phyloP scores from a whole-genome alignment of 2,888 invertebrate species.

The Xestoiulus laeticollis region DNA sequence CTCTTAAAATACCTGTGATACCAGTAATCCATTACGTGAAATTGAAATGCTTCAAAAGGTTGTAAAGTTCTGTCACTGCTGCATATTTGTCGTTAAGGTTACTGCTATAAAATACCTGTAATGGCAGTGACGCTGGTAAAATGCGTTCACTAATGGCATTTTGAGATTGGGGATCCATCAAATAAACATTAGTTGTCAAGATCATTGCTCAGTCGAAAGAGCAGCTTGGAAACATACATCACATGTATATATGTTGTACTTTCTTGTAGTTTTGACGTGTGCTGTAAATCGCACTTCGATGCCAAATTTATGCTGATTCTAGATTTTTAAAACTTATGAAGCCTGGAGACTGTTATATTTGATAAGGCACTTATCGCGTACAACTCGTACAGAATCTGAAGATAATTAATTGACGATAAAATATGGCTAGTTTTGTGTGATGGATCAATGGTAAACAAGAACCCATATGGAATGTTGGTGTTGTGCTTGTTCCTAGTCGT shows the following conservation, averaged over 20 bases:
- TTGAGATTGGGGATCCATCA: constrained; percentile 29
- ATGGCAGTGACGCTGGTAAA: neutral
- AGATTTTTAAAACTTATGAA: no score
- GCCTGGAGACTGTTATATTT: no score
- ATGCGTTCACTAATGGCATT: neutral
- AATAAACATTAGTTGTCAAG: neutral
- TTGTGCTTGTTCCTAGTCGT: no score
- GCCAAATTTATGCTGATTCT: neutral
- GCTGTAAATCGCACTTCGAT: neutral
- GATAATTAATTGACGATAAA: no score
- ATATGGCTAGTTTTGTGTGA: no score
- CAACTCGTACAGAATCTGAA: no score
- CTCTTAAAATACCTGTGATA: neutral
- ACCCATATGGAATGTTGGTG: no score
- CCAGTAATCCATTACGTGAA: neutral
- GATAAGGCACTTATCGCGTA: no score
- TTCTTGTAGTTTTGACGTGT: neutral
- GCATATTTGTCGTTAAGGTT: constrained; percentile 9
- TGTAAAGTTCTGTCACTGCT: neutral
- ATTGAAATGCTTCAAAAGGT: neutral
- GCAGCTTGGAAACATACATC: neutral
- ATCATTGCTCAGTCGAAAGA: neutral
- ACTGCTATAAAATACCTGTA: neutral
- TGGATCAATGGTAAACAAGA: no score
- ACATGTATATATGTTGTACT: neutral